phyloP scores from a whole-genome alignment of 2,113 vertebrate species.

The Archocentrus centrarchus region DNA sequence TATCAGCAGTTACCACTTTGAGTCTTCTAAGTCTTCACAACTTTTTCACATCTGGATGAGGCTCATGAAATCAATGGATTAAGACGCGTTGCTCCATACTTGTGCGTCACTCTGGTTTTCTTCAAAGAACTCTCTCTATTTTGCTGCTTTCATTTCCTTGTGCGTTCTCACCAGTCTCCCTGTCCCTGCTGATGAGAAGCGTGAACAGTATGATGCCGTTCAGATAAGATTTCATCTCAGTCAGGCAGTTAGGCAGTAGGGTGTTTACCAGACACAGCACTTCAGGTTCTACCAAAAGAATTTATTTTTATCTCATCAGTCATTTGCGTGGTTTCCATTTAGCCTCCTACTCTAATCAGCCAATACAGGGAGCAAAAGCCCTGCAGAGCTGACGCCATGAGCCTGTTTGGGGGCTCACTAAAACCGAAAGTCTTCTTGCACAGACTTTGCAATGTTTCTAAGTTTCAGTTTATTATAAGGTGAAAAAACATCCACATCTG shows the following conservation, averaged over 20 bases:
- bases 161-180: background rate
- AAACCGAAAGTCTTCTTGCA: constrained; percentile 3
- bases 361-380: background rate
- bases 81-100: background rate
- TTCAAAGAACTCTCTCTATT: background rate
- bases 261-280: background rate
- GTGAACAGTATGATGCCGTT: background rate
- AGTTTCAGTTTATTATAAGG: constrained; percentile 6
- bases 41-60: too few relatives aligned
- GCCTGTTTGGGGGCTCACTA: background rate
- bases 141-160: constrained; percentile 1
- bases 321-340: constrained; percentile 17
- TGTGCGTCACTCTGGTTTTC: background rate
- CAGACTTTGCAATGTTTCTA: constrained; percentile 1
- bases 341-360: constrained; percentile 2
- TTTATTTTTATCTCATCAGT: constrained; percentile 9
- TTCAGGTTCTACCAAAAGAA: background rate
- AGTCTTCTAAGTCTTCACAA: too few relatives aligned
- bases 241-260: background rate
- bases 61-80: background rate
- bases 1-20: too few relatives aligned
- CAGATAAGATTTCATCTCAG: background rate
- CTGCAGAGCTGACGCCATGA: background rate
- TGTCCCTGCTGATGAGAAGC: background rate
- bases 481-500: background rate